Percentiles rank a stretch among this genome's conserved stretches.
Evolutionary conservation across 2,113 vertebrate species (phyloP).

Genomic region (Aix galericulata): DNA sequence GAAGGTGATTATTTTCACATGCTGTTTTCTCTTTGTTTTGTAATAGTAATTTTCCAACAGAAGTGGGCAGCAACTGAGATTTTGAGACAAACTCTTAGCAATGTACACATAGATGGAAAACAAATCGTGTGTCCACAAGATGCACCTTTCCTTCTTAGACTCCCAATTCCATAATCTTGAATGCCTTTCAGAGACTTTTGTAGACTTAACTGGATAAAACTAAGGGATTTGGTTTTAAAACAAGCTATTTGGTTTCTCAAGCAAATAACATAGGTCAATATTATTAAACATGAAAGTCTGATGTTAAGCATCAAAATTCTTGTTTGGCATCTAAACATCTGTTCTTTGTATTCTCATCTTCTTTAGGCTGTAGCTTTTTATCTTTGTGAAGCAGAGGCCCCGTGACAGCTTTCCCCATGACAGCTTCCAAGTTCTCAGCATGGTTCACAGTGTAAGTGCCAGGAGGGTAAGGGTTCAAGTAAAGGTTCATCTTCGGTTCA

Average conservation of each 20-base stretch:
- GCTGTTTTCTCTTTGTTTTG: not conserved
- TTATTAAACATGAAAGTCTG: not conserved
- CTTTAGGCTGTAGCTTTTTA: not conserved
- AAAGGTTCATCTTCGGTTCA: not conserved
- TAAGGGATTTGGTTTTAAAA: not conserved
- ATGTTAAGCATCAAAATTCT: not conserved
- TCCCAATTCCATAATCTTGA: not conserved
- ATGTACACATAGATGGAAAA: not conserved
- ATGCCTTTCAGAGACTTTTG: not conserved
- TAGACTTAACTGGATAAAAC: not conserved
- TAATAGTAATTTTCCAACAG: not conserved
- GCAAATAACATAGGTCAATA: not conserved
- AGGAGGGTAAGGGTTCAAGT: not conserved
- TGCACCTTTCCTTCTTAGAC: not conserved
- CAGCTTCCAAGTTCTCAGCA: not conserved
- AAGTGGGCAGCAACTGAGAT: not conserved
- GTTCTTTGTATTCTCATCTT: not conserved
- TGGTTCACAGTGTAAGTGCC: not conserved
- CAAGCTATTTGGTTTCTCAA: not conserved
- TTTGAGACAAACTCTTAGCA: not conserved
- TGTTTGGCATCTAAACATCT: not conserved
- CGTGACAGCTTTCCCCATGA: not conserved
- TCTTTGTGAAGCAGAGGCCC: not conserved
- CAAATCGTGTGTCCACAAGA: not conserved
- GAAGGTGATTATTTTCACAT: not conserved